Evolutionary conservation across 1,140 invertebrate species (phyloP).

Genomic region (Aleiodes sp.): DNA sequence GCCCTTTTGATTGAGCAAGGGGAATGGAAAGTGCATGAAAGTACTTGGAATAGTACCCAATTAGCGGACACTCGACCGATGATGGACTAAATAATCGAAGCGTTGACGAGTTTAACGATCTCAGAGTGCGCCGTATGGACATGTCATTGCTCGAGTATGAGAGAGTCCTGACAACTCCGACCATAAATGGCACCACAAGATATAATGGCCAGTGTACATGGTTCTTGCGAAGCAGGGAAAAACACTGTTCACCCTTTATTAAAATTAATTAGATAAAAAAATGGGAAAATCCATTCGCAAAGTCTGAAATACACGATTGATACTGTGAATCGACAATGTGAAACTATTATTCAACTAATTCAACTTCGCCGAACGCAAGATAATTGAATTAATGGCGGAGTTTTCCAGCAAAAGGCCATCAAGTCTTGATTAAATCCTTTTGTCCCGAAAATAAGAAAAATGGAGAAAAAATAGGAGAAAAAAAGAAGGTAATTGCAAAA

Average conservation of each 20-base stretch:
- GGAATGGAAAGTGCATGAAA: neutral
- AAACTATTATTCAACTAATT: slow-evolving; percentile 18
- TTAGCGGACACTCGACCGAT: neutral
- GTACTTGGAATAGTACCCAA: neutral
- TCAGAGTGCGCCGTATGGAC: too few relatives aligned
- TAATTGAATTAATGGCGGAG: slow-evolving; percentile 26
- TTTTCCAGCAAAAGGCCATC: neutral
- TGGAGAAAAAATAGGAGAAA: neutral
- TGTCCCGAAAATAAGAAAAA: neutral
- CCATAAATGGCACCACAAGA: neutral
- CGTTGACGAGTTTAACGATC: neutral
- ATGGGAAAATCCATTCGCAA: neutral
- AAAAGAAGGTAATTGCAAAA: slow-evolving; percentile 23
- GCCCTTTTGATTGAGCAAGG: neutral
- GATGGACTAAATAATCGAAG: neutral
- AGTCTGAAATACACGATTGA: neutral
- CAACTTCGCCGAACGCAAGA: slow-evolving; percentile 25
- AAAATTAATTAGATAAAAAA: too few relatives aligned
- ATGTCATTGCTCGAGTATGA: too few relatives aligned
- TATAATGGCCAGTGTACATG: neutral
- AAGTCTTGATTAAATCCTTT: slow-evolving; percentile 18
- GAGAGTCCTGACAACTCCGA: too few relatives aligned
- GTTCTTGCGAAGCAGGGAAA: too few relatives aligned
- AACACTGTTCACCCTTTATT: too few relatives aligned
- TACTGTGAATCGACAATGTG: neutral